These are phyloP conservation scores for Poeciliopsis occidentalis DNA, from an alignment of 2,113 vertebrate species.

Conservation along the genomic window DNA sequence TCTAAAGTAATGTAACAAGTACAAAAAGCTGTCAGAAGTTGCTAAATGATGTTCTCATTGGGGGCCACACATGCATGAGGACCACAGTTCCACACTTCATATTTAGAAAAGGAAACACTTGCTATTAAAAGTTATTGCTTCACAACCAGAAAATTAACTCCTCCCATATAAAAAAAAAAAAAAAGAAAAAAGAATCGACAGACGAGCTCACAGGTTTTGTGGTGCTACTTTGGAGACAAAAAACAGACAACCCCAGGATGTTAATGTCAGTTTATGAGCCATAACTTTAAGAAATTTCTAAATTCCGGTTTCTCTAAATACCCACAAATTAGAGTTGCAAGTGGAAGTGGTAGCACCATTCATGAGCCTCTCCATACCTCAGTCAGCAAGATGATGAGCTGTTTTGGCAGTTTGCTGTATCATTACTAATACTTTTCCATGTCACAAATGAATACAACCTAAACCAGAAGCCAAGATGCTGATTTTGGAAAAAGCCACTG, in stretches of 20 bases:
- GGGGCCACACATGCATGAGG: background rate
- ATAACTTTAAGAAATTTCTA: background rate
- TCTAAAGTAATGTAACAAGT: background rate
- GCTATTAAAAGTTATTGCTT: background rate
- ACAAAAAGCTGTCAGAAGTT: background rate
- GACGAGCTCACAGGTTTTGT: background rate
- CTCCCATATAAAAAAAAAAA: background rate
- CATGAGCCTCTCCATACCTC: too few relatives aligned
- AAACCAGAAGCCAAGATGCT: background rate
- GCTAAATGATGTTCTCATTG: background rate
- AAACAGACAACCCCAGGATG: background rate
- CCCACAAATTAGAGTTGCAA: too few relatives aligned
- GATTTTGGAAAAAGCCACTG: background rate
- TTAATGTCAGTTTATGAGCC: background rate
- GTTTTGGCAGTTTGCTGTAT: too few relatives aligned
- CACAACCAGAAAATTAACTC: background rate
- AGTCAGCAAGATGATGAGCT: too few relatives aligned
- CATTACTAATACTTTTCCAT: too few relatives aligned
- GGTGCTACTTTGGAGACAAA: background rate
- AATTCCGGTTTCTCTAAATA: too few relatives aligned
- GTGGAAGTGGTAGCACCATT: too few relatives aligned
- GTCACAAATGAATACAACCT: background rate
- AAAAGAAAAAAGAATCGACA: background rate
- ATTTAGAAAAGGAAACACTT: background rate
- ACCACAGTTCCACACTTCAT: background rate